These are phyloP conservation scores for Chloroceryle aenea DNA, from an alignment of 2,113 vertebrate species.

Conservation along the genomic window DNA sequence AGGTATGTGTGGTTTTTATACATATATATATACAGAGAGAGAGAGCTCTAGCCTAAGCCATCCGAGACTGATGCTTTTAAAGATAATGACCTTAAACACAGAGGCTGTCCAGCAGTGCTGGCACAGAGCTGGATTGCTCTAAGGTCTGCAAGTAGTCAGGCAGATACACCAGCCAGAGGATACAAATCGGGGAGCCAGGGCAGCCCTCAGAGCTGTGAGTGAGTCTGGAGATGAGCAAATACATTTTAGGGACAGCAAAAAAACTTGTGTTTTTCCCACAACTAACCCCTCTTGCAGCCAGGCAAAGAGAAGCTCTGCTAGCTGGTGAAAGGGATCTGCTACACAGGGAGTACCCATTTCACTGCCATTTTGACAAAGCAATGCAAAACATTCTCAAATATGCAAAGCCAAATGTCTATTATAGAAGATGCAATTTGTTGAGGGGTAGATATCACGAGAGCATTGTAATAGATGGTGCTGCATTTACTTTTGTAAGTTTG, in stretches of 20 bases:
- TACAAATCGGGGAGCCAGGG: fast-evolving
- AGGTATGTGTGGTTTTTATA: fast-evolving
- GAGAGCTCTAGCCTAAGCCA: not conserved
- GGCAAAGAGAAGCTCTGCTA: not conserved
- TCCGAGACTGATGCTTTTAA: not conserved
- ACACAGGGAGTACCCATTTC: not conserved
- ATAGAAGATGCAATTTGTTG: not conserved
- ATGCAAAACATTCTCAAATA: not conserved
- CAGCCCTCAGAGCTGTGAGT: not conserved
- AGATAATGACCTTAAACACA: not conserved
- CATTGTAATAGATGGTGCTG: not conserved
- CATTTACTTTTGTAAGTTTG: not conserved
- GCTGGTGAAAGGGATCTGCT: not conserved
- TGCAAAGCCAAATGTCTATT: not conserved
- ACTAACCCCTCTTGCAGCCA: not conserved
- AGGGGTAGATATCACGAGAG: not conserved
- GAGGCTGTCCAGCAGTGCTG: not conserved
- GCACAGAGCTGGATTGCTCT: not conserved
- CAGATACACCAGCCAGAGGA: not conserved
- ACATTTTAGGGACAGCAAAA: not conserved
- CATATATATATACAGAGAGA: not conserved
- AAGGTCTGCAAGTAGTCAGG: no score
- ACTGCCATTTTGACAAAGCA: not conserved
- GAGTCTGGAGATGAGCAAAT: not conserved
- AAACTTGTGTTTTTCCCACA: not conserved